These are phyloP conservation scores for Pyrocoelia pectoralis DNA, from an alignment of 2,888 invertebrate species.

Conservation along the genomic window DNA sequence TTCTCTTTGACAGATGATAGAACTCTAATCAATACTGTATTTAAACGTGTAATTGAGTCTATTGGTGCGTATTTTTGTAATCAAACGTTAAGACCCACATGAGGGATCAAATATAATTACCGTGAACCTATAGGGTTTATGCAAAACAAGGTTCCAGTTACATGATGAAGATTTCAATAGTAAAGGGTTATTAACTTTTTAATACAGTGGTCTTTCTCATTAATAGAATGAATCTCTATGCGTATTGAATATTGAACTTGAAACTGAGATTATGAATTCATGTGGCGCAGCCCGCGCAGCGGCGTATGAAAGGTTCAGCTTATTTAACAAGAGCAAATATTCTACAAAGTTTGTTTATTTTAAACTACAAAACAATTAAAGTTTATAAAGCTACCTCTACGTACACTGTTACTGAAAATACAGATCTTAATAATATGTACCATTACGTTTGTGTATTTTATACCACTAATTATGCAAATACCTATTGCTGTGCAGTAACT, in stretches of 20 bases:
- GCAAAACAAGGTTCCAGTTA: conserved; percentile 13
- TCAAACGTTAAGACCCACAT: conserved; percentile 8
- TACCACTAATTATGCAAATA: conserved; percentile 8
- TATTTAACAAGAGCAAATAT: conserved; percentile 7
- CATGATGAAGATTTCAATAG: conserved; percentile 11
- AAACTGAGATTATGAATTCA: not conserved
- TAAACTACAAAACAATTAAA: conserved; percentile 10
- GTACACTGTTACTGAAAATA: conserved; percentile 5
- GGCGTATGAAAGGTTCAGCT: not conserved
- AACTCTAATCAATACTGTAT: not conserved
- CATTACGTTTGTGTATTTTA: conserved; percentile 5
- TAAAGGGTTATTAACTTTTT: conserved; percentile 11
- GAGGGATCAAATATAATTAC: conserved; percentile 17
- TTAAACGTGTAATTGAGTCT: not conserved
- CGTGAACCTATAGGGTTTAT: conserved; percentile 15
- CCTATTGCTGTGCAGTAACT: no score
- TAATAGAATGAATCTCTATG: not conserved
- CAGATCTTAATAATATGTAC: not conserved
- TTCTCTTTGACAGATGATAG: not conserved
- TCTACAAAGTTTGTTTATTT: not conserved
- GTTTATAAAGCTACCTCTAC: conserved; percentile 8
- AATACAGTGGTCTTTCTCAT: not conserved
- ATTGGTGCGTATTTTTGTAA: not conserved
- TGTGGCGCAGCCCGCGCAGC: not conserved
- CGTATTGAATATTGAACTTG: not conserved